These are phyloP conservation scores for Gadus macrocephalus DNA, from an alignment of 2,113 vertebrate genomes.

Conservation along the genomic window DNA sequence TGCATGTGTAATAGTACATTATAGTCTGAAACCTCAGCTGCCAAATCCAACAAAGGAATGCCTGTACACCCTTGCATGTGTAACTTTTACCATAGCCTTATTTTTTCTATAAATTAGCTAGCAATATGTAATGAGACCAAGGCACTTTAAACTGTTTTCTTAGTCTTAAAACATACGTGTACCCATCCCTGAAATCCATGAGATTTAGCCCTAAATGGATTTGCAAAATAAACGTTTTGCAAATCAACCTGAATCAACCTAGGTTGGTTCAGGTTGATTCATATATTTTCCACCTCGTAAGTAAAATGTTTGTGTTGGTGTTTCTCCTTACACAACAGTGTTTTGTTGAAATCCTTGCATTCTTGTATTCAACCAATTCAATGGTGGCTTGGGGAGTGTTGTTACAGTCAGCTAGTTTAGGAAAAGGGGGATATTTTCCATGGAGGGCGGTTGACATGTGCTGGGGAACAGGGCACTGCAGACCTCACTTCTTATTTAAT, in stretches of 20 bases:
- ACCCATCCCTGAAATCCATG: conserved; percentile 11
- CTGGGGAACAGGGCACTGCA: conserved; percentile 55
- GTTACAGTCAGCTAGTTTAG: conserved; percentile 47
- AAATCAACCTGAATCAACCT: no score
- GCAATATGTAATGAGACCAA: conserved; percentile 29
- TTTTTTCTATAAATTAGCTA: conserved; percentile 39
- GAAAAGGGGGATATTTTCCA: conserved; percentile 59
- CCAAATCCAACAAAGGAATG: conserved; percentile 33
- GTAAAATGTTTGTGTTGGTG: no score
- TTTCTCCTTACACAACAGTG: neutral
- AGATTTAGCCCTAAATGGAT: conserved; percentile 22
- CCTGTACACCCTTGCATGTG: conserved; percentile 20
- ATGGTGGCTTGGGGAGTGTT: conserved; percentile 39
- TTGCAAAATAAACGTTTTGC: conserved; percentile 40
- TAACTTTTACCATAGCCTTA: conserved; percentile 7
- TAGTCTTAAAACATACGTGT: conserved; percentile 16
- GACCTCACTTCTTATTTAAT: conserved; percentile 27
- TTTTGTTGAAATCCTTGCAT: conserved; percentile 30
- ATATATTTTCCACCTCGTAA: conserved; percentile 2
- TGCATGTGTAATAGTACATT: conserved; percentile 22
- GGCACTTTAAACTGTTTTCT: conserved; percentile 32
- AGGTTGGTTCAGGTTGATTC: conserved; percentile 28
- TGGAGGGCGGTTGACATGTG: conserved; percentile 46
- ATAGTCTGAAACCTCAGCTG: neutral
- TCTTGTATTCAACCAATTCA: conserved; percentile 58